phyloP scores from a whole-genome alignment of 2,113 vertebrate genomes.

The Neolamprologus cancellatus region DNA sequence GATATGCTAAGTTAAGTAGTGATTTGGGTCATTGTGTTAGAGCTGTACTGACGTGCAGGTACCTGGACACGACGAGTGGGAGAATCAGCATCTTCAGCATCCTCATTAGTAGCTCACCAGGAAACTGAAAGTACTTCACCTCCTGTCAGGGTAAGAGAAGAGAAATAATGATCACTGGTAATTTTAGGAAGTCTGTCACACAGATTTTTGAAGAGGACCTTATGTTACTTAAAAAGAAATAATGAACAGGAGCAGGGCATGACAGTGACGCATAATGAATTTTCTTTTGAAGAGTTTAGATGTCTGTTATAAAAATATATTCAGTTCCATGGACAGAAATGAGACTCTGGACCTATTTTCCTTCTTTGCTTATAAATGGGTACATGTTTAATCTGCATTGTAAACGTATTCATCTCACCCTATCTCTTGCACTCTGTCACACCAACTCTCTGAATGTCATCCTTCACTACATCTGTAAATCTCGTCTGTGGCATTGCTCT shows the following conservation, averaged over 20 bases:
- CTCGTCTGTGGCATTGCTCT: background rate
- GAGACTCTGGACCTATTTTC: background rate
- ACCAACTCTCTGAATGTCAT: background rate
- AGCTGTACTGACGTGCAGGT: background rate
- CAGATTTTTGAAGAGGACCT: background rate
- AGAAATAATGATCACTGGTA: background rate
- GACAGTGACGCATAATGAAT: background rate
- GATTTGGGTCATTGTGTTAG: background rate
- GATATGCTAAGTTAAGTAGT: background rate
- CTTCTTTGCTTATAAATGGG: background rate
- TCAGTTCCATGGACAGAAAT: background rate
- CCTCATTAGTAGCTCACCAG: constrained; percentile 92
- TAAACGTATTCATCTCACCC: background rate
- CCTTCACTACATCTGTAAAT: background rate
- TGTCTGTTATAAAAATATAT: background rate
- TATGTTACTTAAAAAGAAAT: background rate
- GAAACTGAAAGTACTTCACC: constrained; percentile 95
- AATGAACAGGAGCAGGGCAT: background rate
- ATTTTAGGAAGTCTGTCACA: background rate
- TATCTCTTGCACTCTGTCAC: background rate
- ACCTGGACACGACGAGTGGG: constrained; percentile 94
- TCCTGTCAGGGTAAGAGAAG: constrained; percentile 73
- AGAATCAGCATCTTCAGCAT: constrained; percentile 98
- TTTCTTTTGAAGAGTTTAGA: background rate
- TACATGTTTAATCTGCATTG: background rate